Percentiles rank a stretch among this genome's conserved stretches.
Evolutionary conservation across 2,113 vertebrate species (phyloP).

Genomic region (Poecile atricapillus): DNA sequence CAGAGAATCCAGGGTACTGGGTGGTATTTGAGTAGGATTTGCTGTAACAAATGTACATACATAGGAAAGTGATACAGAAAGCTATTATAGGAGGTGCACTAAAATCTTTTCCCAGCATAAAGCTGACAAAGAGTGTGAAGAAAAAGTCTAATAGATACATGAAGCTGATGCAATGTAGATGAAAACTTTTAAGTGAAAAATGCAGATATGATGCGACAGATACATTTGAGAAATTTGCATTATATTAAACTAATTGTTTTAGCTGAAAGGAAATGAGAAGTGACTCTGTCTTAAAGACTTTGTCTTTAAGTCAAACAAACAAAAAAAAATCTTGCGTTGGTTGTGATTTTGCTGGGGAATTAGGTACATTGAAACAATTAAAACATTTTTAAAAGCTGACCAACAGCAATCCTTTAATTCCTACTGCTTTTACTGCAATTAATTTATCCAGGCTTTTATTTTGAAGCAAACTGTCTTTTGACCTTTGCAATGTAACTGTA

Average conservation of each 20-base stretch:
- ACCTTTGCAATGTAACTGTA: background rate
- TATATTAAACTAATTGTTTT: background rate
- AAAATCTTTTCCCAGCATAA: background rate
- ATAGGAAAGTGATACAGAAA: background rate
- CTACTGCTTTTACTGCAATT: background rate
- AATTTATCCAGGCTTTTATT: background rate
- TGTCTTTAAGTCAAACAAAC: background rate
- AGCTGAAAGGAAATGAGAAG: background rate
- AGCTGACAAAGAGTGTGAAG: background rate
- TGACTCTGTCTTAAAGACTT: no score
- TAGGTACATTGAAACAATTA: background rate
- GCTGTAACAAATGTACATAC: background rate
- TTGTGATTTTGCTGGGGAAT: background rate
- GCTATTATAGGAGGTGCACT: background rate
- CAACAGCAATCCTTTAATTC: background rate
- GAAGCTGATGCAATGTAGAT: constrained; percentile 20
- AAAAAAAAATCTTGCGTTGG: background rate
- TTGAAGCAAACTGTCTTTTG: background rate
- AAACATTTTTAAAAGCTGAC: background rate
- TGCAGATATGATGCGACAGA: background rate
- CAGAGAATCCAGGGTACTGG: background rate
- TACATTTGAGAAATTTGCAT: constrained; percentile 3
- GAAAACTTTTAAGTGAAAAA: constrained; percentile 11
- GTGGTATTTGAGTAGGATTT: background rate
- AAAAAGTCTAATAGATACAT: background rate